phyloP scores from a whole-genome alignment of 2,888 invertebrate genomes.

The Oxystoma pomonae region DNA sequence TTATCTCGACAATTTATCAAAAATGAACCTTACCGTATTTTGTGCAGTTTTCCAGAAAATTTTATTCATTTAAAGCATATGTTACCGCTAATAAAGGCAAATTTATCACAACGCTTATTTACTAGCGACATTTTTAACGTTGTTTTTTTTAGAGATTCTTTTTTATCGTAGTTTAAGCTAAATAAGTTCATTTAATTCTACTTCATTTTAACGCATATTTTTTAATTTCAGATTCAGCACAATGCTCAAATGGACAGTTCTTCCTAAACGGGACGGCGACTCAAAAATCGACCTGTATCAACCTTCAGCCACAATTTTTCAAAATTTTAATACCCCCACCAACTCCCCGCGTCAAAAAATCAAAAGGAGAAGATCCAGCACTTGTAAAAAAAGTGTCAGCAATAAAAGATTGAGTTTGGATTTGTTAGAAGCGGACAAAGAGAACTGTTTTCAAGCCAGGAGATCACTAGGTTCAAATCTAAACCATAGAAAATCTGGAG shows the following conservation, averaged over 20 bases:
- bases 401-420: constrained; percentile 51
- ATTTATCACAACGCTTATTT: too few species aligned
- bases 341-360: constrained; percentile 43
- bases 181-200: too few species aligned
- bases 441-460: not conserved
- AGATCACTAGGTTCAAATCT: not conserved
- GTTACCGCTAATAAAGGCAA: not conserved
- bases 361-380: constrained; percentile 46
- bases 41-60: not conserved
- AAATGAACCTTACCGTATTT: not conserved
- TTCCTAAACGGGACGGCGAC: constrained; percentile 47
- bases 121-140: too few species aligned
- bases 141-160: too few species aligned
- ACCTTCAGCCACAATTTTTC: not conserved
- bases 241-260: constrained; percentile 63
- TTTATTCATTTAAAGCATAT: not conserved
- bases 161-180: too few species aligned
- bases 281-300: constrained; percentile 27
- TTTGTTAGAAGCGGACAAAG: constrained; percentile 48
- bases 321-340: not conserved
- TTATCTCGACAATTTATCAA: not conserved
- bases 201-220: too few species aligned
- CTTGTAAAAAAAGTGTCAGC: constrained; percentile 43
- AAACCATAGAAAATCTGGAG: constrained; percentile 37
- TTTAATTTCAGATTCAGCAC: constrained; percentile 7